Evolutionary conservation across 2,113 vertebrate species (phyloP).

Genomic region (Struthidea cinerea): DNA sequence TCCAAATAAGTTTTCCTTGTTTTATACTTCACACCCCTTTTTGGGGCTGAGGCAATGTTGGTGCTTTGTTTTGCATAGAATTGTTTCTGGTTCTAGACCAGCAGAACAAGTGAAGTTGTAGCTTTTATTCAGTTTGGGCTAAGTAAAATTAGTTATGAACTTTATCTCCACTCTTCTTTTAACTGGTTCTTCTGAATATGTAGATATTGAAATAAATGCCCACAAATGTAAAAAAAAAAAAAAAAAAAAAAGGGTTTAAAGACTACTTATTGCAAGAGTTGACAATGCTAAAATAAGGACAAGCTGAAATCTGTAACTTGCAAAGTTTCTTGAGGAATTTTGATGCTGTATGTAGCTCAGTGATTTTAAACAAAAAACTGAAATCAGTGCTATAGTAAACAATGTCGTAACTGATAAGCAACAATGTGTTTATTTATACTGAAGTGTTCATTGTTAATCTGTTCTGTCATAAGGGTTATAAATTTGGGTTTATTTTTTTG

Average conservation of each 20-base stretch:
- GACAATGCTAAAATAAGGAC: neutral
- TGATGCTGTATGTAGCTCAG: neutral
- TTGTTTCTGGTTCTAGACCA: neutral
- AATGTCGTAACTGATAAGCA: neutral
- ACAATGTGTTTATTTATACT: neutral
- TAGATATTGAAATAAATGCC: neutral
- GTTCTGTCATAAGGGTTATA: neutral
- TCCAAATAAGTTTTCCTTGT: neutral
- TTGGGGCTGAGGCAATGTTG: accelerated
- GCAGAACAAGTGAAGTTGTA: neutral
- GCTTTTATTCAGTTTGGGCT: neutral
- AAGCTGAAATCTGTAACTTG: neutral
- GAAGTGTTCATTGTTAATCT: neutral
- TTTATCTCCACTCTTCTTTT: neutral
- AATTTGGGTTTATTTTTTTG: neutral
- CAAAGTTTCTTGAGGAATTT: neutral
- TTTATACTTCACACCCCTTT: neutral
- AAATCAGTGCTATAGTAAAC: neutral
- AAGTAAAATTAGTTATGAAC: neutral
- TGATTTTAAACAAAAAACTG: neutral
- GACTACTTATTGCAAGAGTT: neutral
- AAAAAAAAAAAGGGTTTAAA: neutral
- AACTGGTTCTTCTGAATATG: neutral
- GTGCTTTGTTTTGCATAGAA: neutral
- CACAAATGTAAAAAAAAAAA: neutral